Evolutionary conservation across 2,113 vertebrate genomes (phyloP), one percentile per base, ranked within the genome.

Genomic region (Heterochromis multidens): DNA sequence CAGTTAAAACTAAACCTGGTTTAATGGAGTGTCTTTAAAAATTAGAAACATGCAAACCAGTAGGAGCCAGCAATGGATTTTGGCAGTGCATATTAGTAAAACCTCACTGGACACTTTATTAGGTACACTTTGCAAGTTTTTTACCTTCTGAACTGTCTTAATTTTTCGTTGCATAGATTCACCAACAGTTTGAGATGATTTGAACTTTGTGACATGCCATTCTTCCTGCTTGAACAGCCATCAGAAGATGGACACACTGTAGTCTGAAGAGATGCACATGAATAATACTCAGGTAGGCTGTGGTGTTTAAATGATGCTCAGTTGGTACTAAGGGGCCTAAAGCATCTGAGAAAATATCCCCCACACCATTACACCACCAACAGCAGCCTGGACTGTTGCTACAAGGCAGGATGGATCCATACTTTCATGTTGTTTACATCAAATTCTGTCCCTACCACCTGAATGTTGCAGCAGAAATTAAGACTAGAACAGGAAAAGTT

Each of bases 371-470:
- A 40, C 5, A 37, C 35, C 61, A 14, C 61, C 33, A 37, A 33
- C 33, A 63, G 61, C 21, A 37, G 33, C 33, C 33, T 63, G 33
- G 5, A 37, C 33, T 63, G 21, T 63, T 37, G 33, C 62, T 65
- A 23, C 4, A 65, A 25, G 12, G 35, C 16, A 5, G 35, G 62
- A 40, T 25, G 62, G 62, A 65, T 37, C 61, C 31, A 63, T 14
- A 23, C 33, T n/a, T n/a, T 0, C 0, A 63, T 23, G 7, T 0
- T 16, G n/a, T 65, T 65, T 0, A 65, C 40, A 12, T 35, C 2
- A 1, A 65, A 40, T 40, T 23, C 35, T 65, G 1, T 40, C 12
- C 40, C 21, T 40, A 16, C 4, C 0, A 65, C 40, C 35, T 65
- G 7, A 65, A 0, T 65, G 35, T 65, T n/a, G 40, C 21, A 65